A percentile compares a stretch with the other conserved stretches of the same genome.
phyloP scores from a whole-genome alignment of 1,140 invertebrate species.

The Sycophila sp. region DNA sequence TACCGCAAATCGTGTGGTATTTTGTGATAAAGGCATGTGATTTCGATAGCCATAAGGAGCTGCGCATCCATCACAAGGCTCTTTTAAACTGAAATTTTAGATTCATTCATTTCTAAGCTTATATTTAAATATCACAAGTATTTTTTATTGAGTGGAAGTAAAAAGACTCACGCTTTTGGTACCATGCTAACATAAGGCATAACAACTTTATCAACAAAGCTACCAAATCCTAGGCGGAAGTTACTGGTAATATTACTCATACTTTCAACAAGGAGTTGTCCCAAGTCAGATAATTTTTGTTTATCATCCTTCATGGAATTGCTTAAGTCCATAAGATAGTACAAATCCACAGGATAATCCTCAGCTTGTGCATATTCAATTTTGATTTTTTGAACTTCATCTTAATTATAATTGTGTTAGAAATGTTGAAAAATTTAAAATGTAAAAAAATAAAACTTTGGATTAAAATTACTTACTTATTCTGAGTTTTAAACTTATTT shows the following conservation, averaged over 20 bases:
- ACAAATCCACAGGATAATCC: constrained; percentile 95
- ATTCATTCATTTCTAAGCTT: too few relatives aligned
- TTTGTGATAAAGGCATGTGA: constrained; percentile 86
- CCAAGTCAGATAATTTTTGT: constrained; percentile 85
- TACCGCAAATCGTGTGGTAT: constrained; percentile 79
- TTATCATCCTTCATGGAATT: constrained; percentile 96
- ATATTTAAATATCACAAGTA: too few relatives aligned
- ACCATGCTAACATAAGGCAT: constrained; percentile 94
- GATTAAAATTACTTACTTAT: constrained; percentile 74
- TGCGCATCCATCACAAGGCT: constrained; percentile 85
- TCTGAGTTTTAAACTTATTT: constrained; percentile 80
- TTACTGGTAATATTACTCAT: constrained; percentile 93
- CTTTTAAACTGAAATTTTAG: constrained; percentile 66
- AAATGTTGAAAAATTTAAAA: constrained; percentile 1
- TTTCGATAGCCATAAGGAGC: constrained; percentile 96
- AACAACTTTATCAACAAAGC: constrained; percentile 98
- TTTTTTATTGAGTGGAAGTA: neutral
- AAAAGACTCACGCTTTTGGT: constrained; percentile 75
- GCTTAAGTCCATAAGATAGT: constrained; percentile 96
- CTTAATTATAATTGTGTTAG: constrained; percentile 62
- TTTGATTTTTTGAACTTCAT: constrained; percentile 77
- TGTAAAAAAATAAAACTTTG: constrained; percentile 9
- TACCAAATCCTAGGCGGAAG: constrained; percentile 96
- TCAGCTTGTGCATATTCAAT: constrained; percentile 86
- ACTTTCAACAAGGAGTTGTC: constrained; percentile 79